Evolutionary conservation across 2,113 vertebrate species (phyloP), one percentile per base, ranked within the genome.

Genomic region (Bubo blakistoni): DNA sequence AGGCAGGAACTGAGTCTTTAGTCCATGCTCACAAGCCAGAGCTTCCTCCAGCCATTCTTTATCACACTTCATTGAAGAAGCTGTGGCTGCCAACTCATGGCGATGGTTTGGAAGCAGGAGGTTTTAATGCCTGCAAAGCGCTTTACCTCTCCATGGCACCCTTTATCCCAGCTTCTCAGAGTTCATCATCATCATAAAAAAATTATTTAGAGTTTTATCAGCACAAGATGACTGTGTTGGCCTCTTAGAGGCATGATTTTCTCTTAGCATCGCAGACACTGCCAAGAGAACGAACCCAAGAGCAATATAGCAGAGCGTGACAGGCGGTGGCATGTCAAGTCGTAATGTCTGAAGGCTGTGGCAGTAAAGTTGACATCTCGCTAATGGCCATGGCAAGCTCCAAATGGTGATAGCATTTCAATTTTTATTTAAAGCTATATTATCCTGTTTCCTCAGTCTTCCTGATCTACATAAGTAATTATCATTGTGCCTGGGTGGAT

Each of bases 401-500:
- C 92, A 89, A 84, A 89, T 81, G 88, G 69, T 78, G 94, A 93
- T 47, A 80, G 91, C 95, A 70, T 74, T 94, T 84, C 83, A 47
- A 13, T 76, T 84, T 94, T 92, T 81, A 95, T 92, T 94, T 95
- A 84, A 96, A 86, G 94, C 94, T 82, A 26, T 69, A 93, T 95
- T 81, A 92, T 21, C 94, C 86, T 8, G 20, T 92, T 95, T 92
- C 88, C 81, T 94, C 86, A 40, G 69, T 29, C 88, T 89, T 94
- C 88, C 81, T 86, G 72, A 93, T 96, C 92, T 97, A 78, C 96
- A 92, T 87, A 92, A 89, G 77, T 89, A 61, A 96, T 97, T 94
- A 94, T 79, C 66, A 20, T 4, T 87, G 94, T 81, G 88, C 52
- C 94, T 97, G 97, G 96, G 94, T 7, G 62, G 73, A 61, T 92